Evolutionary conservation across 92 coral and sea anemone species (phyloP).

Genomic region (Parazoanthus atlanticus): DNA sequence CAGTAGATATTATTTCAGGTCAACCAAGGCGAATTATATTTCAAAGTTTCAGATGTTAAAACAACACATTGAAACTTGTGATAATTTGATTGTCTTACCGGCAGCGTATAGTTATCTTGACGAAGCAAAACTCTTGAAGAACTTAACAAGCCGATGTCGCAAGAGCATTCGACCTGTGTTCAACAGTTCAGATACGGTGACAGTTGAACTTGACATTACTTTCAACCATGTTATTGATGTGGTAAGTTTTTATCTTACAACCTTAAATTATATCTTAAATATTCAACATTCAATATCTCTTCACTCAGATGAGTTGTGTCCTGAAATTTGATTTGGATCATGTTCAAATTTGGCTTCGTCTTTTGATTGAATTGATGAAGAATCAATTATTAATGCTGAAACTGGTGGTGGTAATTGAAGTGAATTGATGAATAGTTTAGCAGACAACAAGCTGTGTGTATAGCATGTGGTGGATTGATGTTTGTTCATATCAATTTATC

Average conservation of each 20-base stretch:
- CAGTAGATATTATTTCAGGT: not conserved
- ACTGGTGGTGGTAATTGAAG: not conserved
- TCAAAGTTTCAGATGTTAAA: not conserved
- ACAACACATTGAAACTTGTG: not conserved
- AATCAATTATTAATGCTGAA: not conserved
- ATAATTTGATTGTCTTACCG: not conserved
- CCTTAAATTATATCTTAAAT: too few relatives aligned
- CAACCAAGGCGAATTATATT: not conserved
- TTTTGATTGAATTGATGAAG: not conserved
- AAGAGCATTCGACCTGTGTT: slow-evolving; percentile 70
- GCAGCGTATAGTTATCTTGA: slow-evolving; percentile 37
- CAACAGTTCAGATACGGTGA: slow-evolving; percentile 54
- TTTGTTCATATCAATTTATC: not conserved
- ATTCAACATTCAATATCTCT: not conserved
- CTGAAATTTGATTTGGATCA: not conserved
- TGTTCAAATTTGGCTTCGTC: not conserved
- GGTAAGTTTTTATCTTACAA: slow-evolving; percentile 61
- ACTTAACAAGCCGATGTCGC: slow-evolving; percentile 34
- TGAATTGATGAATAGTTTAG: not conserved
- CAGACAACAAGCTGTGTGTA: not conserved
- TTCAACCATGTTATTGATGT: slow-evolving; percentile 83
- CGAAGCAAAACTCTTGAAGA: slow-evolving; percentile 49
- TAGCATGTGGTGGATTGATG: not conserved
- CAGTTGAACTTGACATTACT: slow-evolving; percentile 75
- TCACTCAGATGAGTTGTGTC: not conserved